Base-by-base conservation (phyloP, 2,113 vertebrate species). In the Todiramphus chloris region DNA sequence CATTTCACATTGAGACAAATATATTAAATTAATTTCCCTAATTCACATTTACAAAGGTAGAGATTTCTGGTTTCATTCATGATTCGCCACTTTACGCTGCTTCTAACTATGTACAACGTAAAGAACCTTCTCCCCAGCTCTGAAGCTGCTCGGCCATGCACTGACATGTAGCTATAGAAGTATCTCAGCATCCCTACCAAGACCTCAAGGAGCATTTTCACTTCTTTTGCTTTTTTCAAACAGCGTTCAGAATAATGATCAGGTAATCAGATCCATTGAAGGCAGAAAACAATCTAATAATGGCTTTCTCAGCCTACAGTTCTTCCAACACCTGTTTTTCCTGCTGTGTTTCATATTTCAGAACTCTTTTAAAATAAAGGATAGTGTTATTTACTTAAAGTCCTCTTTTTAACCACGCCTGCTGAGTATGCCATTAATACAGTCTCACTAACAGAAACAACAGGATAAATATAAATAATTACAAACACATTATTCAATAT, bases 311-410 rank as follows among this genome's bases (percentile, higher is more conserved):
- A 3, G 56, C 41, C 90, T 83, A 35, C 41, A 76, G 7, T 83
- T 92, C 62, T 93, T 81, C 70, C 44, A 88, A 87, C 70, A 90
- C 60, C 87, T 94, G 59, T 76, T 93, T 63, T 83, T 94, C 60
- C 73, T 79, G 64, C 75, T 87, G 46, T 60, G 89, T 76, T 95
- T 82, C 66, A 33, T 56, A 92, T 91, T 93, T 95, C 79, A 76
- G 84, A 89, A 2, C 10, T 20, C 50, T 87, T 93, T 89, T 56
- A 1, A 68, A 82, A 85, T 37, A 91, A 75, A 93, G 83, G 28
- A 77, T 37, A 80, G 69, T 68, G 56, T n/a, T 67, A n/a, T 84
- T 91, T 69, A n/a, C 84, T 81, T 78, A 3, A 80, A 74, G 24
- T 58, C 37, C 44, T 93, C 37, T 50, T 74, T 93, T 90, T 91